Evolutionary conservation across 2,888 invertebrate species (phyloP).

Genomic region (Eucera pruinosa): DNA sequence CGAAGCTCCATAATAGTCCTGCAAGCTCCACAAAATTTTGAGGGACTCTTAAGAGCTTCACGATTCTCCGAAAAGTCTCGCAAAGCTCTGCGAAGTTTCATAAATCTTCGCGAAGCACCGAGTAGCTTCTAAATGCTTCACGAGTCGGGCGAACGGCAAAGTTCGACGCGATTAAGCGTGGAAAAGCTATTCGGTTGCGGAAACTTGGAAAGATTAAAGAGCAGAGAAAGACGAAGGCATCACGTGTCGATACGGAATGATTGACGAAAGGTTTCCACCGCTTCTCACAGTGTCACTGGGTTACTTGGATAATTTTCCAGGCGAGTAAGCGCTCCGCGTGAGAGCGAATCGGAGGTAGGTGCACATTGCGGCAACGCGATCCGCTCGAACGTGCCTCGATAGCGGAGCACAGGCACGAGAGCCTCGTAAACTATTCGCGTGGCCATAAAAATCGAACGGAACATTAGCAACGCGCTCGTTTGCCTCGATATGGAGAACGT

Average conservation of each 20-base stretch:
- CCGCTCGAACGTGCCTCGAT: slow-evolving; percentile 55
- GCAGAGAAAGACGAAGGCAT: no score
- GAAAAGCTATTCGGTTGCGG: neutral
- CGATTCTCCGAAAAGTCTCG: no score
- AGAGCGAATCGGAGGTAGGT: slow-evolving; percentile 60
- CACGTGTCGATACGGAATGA: neutral
- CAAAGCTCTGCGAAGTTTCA: no score
- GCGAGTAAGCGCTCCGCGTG: slow-evolving; percentile 68
- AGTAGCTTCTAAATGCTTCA: no score
- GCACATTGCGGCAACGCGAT: slow-evolving; percentile 48
- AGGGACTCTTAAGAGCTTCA: no score
- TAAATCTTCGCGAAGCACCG: no score
- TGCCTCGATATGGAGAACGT: slow-evolving; percentile 30
- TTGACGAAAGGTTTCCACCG: slow-evolving; percentile 39
- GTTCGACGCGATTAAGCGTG: neutral
- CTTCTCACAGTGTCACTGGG: slow-evolving; percentile 70
- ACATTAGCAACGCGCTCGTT: slow-evolving; percentile 51
- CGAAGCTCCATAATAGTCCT: no score
- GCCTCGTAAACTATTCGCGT: slow-evolving; percentile 54
- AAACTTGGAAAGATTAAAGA: neutral
- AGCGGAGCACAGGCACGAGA: slow-evolving; percentile 40
- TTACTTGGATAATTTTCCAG: slow-evolving; percentile 70
- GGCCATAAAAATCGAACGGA: slow-evolving; percentile 47
- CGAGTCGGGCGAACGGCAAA: no score
- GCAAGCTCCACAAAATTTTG: no score